Conservation (phyloP, 2,113 vertebrate species). For the Corythornis madagascariensis region DNA sequence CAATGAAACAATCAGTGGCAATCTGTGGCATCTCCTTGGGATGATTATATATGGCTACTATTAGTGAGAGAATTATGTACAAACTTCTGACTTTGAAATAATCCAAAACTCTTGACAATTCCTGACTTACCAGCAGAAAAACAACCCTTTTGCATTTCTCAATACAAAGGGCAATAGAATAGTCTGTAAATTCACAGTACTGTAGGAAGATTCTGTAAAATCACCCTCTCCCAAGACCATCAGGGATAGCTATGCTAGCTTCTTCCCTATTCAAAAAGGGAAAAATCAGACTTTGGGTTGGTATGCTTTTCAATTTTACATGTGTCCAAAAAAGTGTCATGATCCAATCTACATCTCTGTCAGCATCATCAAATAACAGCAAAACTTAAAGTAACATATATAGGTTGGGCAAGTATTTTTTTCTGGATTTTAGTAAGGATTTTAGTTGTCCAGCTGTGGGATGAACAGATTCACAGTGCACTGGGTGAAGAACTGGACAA, state of each 20-base stretch:
- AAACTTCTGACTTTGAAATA: background rate
- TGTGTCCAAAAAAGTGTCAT: background rate
- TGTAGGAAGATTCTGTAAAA: background rate
- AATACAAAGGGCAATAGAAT: background rate
- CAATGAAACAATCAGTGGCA: background rate
- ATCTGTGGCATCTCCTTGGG: background rate
- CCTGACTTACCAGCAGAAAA: background rate
- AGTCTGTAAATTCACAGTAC: background rate
- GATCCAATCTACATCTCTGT: background rate
- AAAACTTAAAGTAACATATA: background rate
- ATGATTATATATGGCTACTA: background rate
- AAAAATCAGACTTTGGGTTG: background rate
- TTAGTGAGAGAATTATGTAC: background rate
- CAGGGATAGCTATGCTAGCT: background rate
- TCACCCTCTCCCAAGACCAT: background rate
- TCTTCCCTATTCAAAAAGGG: background rate
- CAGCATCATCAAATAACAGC: background rate
- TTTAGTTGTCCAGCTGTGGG: background rate
- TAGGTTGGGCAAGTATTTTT: background rate
- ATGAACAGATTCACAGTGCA: background rate
- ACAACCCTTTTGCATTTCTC: background rate
- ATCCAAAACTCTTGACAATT: background rate
- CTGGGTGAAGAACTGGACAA: background rate
- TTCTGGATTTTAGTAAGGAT: background rate
- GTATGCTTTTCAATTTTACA: background rate